Evolutionary conservation across 2,888 invertebrate genomes (phyloP), one percentile per base, ranked within the genome.

Genomic region (Ctena decussata): DNA sequence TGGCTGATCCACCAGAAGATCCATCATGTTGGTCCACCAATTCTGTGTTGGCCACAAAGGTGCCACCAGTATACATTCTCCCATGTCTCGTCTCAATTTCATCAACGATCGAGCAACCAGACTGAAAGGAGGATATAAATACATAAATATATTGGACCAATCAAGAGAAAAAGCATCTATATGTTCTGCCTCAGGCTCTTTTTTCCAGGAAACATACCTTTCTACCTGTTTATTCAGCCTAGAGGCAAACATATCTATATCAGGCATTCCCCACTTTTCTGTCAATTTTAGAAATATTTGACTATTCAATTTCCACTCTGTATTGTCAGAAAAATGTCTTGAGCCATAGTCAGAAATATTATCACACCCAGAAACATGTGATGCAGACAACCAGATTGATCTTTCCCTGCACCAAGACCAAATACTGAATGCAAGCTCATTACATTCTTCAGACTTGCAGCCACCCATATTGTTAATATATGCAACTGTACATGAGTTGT

Each of bases 381-480:
- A 6, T 6, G 69, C 69, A 27, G 69, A 18, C 75, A n/a, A n/a
- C n/a, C n/a, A n/a, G n/a, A n/a, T n/a, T n/a, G n/a, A 41, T 49
- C 69, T 35, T 21, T 73, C 30, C 24, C 81, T 74, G 24, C 75
- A 82, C 39, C 53, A 82, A 0, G 24, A 3, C 82, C 76, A 80
- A 46, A 82, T 83, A 15, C 79, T 27, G 32, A 3, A 15, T 21
- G 44, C 65, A 32, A 82, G 39, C 1, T 46, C 18, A 78, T 79
- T 74, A 32, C 75, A 73, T 30, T 41, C 18, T 12, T 32, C 24
- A 6, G 69, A 80, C 6, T 53, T 77, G 0, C 21, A 75, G 2
- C 81, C 74, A 11, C 83, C 87, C 74, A 77, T 75, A n/a, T 81
- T 76, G 27, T 78, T 82, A 30, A 81, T 76, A 53, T 86, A 89